Evolutionary conservation across 2,797 vertebrate genomes (phyloP).

Genomic region (Pseudochaenichthys georgianus): DNA sequence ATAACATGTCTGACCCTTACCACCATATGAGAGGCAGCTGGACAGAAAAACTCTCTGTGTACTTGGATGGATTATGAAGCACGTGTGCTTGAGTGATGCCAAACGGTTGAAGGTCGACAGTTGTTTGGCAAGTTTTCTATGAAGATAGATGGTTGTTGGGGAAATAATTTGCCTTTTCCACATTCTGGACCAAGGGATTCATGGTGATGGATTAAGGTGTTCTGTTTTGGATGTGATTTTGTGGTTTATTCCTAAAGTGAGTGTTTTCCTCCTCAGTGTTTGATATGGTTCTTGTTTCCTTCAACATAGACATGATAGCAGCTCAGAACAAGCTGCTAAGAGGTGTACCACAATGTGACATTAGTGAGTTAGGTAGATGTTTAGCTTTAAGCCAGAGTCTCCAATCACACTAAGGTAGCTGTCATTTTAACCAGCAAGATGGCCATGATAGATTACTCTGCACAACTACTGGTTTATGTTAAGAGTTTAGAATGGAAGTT

Average conservation of each 20-base stretch:
- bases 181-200: neutral
- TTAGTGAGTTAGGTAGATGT: neutral
- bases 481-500: neutral
- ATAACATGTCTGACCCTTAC: constrained; percentile 57
- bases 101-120: constrained; percentile 36
- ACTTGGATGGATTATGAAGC: constrained; percentile 41
- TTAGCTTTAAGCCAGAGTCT: neutral
- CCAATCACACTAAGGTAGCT: too few species aligned
- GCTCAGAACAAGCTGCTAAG: neutral
- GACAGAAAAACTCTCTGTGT: constrained; percentile 39
- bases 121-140: constrained; percentile 11
- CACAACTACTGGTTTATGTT: too few species aligned
- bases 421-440: too few species aligned
- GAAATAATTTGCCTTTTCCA: neutral
- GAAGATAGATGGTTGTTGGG: neutral
- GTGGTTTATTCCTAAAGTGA: neutral
- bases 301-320: neutral
- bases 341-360: neutral
- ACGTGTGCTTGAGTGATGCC: constrained; percentile 53
- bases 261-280: neutral
- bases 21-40: constrained; percentile 54
- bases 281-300: too few species aligned
- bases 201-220: neutral
- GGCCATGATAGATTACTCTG: too few species aligned
- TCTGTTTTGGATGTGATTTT: constrained; percentile 1